Evolutionary conservation across 2,888 invertebrate species (phyloP).

Genomic region (Julus scandinavius): DNA sequence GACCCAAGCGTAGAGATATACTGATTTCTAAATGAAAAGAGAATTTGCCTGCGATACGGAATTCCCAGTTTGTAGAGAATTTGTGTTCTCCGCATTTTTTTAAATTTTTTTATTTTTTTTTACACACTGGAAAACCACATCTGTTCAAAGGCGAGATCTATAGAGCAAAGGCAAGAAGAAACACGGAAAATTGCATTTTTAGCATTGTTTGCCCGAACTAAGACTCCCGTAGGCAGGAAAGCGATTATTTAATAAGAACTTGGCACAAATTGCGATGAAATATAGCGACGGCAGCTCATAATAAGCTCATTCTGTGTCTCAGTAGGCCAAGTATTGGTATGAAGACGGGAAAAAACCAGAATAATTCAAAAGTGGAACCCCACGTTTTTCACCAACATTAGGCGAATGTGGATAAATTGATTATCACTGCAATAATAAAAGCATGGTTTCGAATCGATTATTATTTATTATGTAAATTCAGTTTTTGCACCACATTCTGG

Average conservation of each 20-base stretch:
- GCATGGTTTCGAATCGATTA: not conserved
- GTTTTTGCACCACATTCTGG: not conserved
- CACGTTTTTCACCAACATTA: not conserved
- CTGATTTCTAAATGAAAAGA: not conserved
- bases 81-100: not conserved
- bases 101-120: too few species aligned
- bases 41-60: not conserved
- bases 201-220: not conserved
- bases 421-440: conserved; percentile 8
- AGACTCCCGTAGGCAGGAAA: not conserved
- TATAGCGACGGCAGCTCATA: not conserved
- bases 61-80: not conserved
- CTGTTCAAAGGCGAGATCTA: not conserved
- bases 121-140: not conserved
- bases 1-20: not conserved
- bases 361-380: not conserved
- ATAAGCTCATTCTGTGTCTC: conserved; percentile 24
- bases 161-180: not conserved
- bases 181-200: conserved; percentile 22
- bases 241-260: conserved; percentile 23
- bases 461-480: conserved; percentile 16
- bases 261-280: conserved; percentile 35
- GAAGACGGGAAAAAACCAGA: not conserved
- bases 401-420: not conserved
- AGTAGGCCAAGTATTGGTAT: not conserved